phyloP scores from a whole-genome alignment of 2,888 invertebrate species.

The Pristionchus mayeri region DNA sequence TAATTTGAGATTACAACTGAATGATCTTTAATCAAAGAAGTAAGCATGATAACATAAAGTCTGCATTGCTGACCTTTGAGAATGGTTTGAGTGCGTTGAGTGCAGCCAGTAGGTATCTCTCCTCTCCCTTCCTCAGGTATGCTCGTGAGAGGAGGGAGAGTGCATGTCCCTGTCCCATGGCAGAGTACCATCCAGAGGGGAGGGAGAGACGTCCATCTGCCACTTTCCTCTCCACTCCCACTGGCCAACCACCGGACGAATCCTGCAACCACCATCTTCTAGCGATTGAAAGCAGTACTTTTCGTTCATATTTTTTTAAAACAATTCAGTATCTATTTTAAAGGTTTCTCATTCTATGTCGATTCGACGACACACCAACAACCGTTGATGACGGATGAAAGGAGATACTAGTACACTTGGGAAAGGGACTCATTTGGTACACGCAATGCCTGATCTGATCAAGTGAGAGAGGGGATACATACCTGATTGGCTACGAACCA shows the following conservation, averaged over 20 bases:
- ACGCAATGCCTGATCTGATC: too few species aligned
- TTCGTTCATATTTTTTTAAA: too few species aligned
- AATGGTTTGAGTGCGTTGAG: constrained; percentile 87
- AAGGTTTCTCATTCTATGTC: too few species aligned
- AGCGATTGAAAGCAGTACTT: too few species aligned
- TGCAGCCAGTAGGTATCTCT: constrained; percentile 88
- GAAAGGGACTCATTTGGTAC: too few species aligned
- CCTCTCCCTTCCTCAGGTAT: constrained; percentile 79
- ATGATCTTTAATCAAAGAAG: neutral
- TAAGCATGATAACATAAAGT: too few species aligned
- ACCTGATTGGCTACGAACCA: constrained; percentile 94
- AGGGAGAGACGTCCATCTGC: constrained; percentile 86
- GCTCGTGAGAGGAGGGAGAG: constrained; percentile 94
- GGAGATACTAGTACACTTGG: too few species aligned
- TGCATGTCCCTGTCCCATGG: constrained; percentile 96
- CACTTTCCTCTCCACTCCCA: constrained; percentile 84
- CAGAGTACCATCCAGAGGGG: constrained; percentile 93
- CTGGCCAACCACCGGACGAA: constrained; percentile 90
- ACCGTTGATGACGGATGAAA: too few species aligned
- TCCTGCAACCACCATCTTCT: constrained; percentile 49
- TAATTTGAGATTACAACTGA: too few species aligned
- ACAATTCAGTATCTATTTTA: too few species aligned
- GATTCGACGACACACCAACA: too few species aligned
- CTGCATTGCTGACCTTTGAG: constrained; percentile 73
- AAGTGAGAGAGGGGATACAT: neutral